Base-by-base conservation (phyloP, 1,140 invertebrate genomes). In the Popillia japonica region DNA sequence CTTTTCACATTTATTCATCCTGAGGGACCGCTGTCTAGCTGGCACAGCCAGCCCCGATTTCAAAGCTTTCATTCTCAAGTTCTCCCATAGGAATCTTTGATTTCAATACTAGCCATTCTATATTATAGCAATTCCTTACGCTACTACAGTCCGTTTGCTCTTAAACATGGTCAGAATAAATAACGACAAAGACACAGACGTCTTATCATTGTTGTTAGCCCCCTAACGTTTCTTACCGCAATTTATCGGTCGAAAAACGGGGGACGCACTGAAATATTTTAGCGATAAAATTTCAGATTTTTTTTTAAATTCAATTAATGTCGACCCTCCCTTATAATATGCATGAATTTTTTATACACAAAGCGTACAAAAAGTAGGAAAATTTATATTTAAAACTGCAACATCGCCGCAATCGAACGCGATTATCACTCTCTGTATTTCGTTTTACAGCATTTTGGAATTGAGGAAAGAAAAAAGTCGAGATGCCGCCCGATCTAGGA, bases 381-480 rank as follows among this genome's bases (percentile, higher is more conserved):
- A n/a, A n/a, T n/a, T n/a, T n/a, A n/a, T n/a, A n/a, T n/a, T n/a
- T n/a, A n/a, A n/a, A n/a, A n/a, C n/a, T n/a, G n/a, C n/a, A n/a
- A n/a, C n/a, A n/a, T n/a, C n/a, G n/a, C n/a, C n/a, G n/a, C n/a
- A n/a, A n/a, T n/a, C n/a, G n/a, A n/a, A n/a, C n/a, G 22, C 61
- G 17, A 0, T 6, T 9, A 9, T 64, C 6, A 9, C 20, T 64
- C 22, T 34, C 34, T 80, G 64, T 84, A 9, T 14, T 82, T 81
- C 78, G 76, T 85, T 86, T 83, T 86, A 87, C 93, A 99, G 98
- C 88, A 98, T 99, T 84, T 90, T 99, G 84, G 97, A 99, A 88
- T 89, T 99, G 78, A 90, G 98, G 79, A 99, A 99, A 88, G 98
- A 99, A 87, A 99, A 99, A 87, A 98, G 96, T 64, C 90, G 97